Conservation (phyloP, 2,888 invertebrate genomes). For the Eulithis prunata region DNA sequence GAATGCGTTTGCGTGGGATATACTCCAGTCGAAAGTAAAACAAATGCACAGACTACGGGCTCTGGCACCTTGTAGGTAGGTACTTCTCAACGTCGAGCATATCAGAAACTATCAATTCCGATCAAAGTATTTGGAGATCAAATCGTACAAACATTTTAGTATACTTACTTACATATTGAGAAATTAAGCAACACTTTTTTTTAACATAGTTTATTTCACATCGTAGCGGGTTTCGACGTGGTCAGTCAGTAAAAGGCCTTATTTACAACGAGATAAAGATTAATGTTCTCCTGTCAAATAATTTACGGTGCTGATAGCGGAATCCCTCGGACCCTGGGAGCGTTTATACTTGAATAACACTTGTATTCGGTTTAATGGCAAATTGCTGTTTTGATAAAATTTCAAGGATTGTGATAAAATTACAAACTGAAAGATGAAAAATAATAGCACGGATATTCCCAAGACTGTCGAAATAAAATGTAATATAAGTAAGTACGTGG, state of each 20-base stretch:
- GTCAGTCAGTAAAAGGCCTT: slow-evolving; percentile 20
- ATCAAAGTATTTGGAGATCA: too few species aligned
- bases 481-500: too few species aligned
- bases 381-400: slow-evolving; percentile 36
- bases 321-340: slow-evolving; percentile 26
- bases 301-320: slow-evolving; percentile 74
- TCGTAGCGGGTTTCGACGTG: background rate
- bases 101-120: too few species aligned
- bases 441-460: background rate
- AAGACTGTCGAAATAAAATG: slow-evolving; percentile 53
- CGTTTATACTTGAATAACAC: slow-evolving; percentile 28
- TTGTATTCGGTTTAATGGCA: slow-evolving; percentile 35
- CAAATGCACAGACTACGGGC: too few species aligned
- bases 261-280: slow-evolving; percentile 75
- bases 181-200: too few species aligned
- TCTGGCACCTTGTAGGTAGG: too few species aligned
- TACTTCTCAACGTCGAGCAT: too few species aligned
- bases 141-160: too few species aligned
- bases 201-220: too few species aligned
- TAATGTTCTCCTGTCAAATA: slow-evolving; percentile 77
- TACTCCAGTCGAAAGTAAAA: too few species aligned
- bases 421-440: background rate
- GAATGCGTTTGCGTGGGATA: too few species aligned
- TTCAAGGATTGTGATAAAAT: slow-evolving; percentile 23
- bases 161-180: too few species aligned